Evolutionary conservation across 2,888 invertebrate species (phyloP), one percentile per base, ranked within the genome.

Genomic region (Conistra vaccinii): DNA sequence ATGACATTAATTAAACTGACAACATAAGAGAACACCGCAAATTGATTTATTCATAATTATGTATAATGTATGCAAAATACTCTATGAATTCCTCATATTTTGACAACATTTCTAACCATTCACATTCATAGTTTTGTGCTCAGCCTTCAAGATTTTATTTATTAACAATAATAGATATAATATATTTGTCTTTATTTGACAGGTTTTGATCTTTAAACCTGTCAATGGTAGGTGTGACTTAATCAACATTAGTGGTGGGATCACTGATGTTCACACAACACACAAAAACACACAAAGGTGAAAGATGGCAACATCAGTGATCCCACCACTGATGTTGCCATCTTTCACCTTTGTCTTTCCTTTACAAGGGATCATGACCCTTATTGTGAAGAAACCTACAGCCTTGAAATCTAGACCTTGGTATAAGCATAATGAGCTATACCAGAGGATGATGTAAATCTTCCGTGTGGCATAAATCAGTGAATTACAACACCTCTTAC

Each of bases 31-130:
- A 83, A 80, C 26, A 66, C 80, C 81, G 84, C 80, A 74, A 83
- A 81, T 83, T 81, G 84, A 81, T 81, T 83, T 73, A 83, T 81
- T 79, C 63, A 61, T 71, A 71, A 74, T 70, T 70, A 68, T 63
- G 51, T 35, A 67, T 67, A 26, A 73, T 60, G 3, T 61, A 81
- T 79, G 80, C 65, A 72, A 83, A 79, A 58, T 62, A 66, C 17
- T 32, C 35, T 6, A 72, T 69, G 57, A 26, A 69, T 71, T 65
- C 45, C 39, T 69, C 53, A 62, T 72, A 63, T 68, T 69, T 71
- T 57, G 42, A 58, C 42, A 68, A 35, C 48, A 51, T 73, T 66
- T 72, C 51, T 69, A 29, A 42, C 55, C n/a, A 75, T 80, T 75
- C 23, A 23, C 10, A 68, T 60, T 57, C 51, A 67, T 53, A 53